Evolutionary conservation across 2,797 vertebrate species (phyloP), one percentile per base, ranked within the genome.

Genomic region (Acanthis flammea): DNA sequence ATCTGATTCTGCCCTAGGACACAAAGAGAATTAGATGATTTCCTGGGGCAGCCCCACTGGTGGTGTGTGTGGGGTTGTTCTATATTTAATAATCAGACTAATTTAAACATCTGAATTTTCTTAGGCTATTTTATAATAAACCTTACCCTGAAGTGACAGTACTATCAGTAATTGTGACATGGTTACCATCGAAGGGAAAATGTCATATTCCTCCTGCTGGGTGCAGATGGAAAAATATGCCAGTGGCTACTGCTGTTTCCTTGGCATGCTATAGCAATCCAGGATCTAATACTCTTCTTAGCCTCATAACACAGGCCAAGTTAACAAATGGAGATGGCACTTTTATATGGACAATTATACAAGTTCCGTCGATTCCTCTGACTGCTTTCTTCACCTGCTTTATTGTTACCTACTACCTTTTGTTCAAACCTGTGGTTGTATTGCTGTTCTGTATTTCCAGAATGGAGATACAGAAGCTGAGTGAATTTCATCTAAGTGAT

Each of bases 161-260:
- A 39, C 17, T 9, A 2, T 83, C 68, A 51, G 47, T 93, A 90
- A 75, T 68, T 91, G 78, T 74, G 54, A 48, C 68, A 80, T 73
- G 37, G 39, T 88, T 96, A 47, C 82, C 44, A 25, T 3, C 94
- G 82, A 85, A 94, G 60, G 51, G 48, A 93, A 91, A 76, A 92
- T 77, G 60, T 91, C 75, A 48, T 74, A 68, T 86, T 92, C 45
- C 16, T 88, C 85, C 74, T 96, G 89, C 92, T 93, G 94, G 66
- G 85, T 97, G 41, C 96, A 94, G 89, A 94, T 94, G 95, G 87
- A 81, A 91, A 88, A 94, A 86, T 86, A 45, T 90, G 92, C 94
- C 94, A 84, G 83, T 94, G 91, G 92, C 89, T 96, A 88, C 81
- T 94, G 85, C 92, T 92, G 85, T 89, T 96, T 91, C 62, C 58